Evolutionary conservation across 2,888 invertebrate species (phyloP).

Genomic region (Drosophila borealis): DNA sequence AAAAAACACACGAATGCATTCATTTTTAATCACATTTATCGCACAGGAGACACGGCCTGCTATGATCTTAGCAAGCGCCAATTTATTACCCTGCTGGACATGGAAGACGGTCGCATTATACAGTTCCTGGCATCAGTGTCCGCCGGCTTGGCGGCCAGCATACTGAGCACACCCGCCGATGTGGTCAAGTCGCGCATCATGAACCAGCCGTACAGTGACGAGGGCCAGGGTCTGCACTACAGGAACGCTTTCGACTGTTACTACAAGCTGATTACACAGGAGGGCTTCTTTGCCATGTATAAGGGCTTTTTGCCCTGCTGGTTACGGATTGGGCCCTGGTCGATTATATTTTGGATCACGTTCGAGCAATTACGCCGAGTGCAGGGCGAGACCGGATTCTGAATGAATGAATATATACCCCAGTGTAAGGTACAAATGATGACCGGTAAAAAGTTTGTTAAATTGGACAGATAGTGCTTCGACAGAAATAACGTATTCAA

Average conservation of each 20-base stretch:
- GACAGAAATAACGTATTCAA: neutral
- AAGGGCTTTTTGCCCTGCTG: slow-evolving; percentile 36
- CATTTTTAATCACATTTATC: no score
- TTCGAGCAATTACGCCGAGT: slow-evolving; percentile 23
- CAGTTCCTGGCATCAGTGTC: slow-evolving; percentile 31
- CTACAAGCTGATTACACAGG: slow-evolving; percentile 25
- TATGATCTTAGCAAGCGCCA: slow-evolving; percentile 39
- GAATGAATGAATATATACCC: neutral
- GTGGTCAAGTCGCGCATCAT: slow-evolving; percentile 33
- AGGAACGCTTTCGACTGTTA: slow-evolving; percentile 24
- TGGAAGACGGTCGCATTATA: slow-evolving; percentile 16
- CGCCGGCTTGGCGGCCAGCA: slow-evolving; percentile 25
- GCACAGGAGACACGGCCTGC: slow-evolving; percentile 33
- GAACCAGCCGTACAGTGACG: slow-evolving; percentile 23
- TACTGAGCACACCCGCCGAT: slow-evolving; percentile 33
- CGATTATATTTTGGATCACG: slow-evolving; percentile 29
- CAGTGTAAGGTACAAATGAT: neutral
- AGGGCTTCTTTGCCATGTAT: slow-evolving; percentile 22
- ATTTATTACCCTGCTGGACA: neutral
- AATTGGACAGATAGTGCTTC: no score
- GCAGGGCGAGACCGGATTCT: slow-evolving; percentile 20
- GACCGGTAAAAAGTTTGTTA: no score
- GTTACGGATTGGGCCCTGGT: slow-evolving; percentile 34
- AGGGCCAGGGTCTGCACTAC: slow-evolving; percentile 21
- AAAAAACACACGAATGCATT: neutral